Base-by-base conservation (phyloP, 2,113 vertebrate species). In the Pangasianodon hypophthalmus region DNA sequence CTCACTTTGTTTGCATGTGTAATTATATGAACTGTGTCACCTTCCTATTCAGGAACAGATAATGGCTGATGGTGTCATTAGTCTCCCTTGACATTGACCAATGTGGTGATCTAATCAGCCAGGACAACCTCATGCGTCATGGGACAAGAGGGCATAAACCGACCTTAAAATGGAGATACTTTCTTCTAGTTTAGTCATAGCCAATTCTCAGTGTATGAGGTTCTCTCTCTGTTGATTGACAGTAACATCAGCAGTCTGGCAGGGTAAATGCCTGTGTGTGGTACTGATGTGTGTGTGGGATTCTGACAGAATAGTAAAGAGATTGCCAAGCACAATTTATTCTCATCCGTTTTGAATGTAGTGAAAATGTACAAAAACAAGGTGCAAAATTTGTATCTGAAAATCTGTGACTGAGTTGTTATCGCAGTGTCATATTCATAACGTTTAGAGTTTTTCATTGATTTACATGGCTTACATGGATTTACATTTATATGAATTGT, bases 21-120 rank as follows among this genome's bases (percentile, higher is more conserved):
- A 62, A 84, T 50, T 83, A 46, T 80, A 41, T 69, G 16, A 58
- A 8, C 86, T 69, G 37, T 90, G 46, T 50, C 41, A 64, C 54
- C 21, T 32, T 29, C 21, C 32, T 82, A 52, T 88, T 67, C 19
- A 44, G 29, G 9, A 26, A 50, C 29, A 52, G 29, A 52, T n/a
- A 56, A 48, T 26, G n/a, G 1, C 52, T 58, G 52, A 73, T 71
- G 5, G 10, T 26, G 5, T 44, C 52, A 24, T 50, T 19, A 11
- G 5, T 71, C 41, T 41, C 32, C 48, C 19, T 24, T 82, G 64
- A 56, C 32, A 73, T 50, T 56, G 37, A 88, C 73, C 89, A 88
- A 88, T 92, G 71, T 87, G 60, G 62, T 94, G 92, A 94, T 94
- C 91, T 92, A 90, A 93, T 94, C 69, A 52, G 64, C n/a, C 58